Base-by-base conservation (phyloP, 1,140 invertebrate species). In the Lysiphlebus fabarum region DNA sequence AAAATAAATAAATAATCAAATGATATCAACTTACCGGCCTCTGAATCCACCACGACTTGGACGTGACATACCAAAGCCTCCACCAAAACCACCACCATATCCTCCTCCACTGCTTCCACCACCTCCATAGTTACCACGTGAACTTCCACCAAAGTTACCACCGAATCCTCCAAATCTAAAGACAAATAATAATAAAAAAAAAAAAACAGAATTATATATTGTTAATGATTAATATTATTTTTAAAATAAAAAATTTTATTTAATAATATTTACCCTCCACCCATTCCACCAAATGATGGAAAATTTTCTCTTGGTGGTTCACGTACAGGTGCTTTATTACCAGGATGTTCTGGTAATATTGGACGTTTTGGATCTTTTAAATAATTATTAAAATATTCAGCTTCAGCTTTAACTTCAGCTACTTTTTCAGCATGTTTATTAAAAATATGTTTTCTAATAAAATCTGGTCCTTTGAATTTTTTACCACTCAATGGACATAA, bases 401-500 rank as follows among this genome's bases (percentile, higher is more conserved):
- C 95, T 81, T 99, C 96, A 69, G 95, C 93, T 64, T 92, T 92
- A 0, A 98, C 96, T 79, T 99, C 95, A 12, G 98, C 92, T 17
- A 99, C 87, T 79, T 98, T 98, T 67, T 99, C 97, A 0, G 77
- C 86, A 72, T 99, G 96, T 71, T 99, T 99, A 74, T 98, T 98
- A 65, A 95, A 91, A 45, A 99, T 97, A 74, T 99, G 97, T 74
- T 99, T 99, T 38, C 94, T 87, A 10, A 99, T 96, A 80, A 98
- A 99, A 71, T 99, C 96, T 0, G 97, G 95, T 0, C 96, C 97
- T 77, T 99, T 99, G 77, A 99, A 99, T 74, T 99, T 99, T 74
- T 99, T 99, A 0, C 96, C 96, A 59, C 95, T 98, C 0, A 99
- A 81, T 0, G 97, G 96, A 82, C 97, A 99, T 33, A 99, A 76